Evolutionary conservation across 2,113 vertebrate species (phyloP).

Genomic region (Apteryx owenii): DNA sequence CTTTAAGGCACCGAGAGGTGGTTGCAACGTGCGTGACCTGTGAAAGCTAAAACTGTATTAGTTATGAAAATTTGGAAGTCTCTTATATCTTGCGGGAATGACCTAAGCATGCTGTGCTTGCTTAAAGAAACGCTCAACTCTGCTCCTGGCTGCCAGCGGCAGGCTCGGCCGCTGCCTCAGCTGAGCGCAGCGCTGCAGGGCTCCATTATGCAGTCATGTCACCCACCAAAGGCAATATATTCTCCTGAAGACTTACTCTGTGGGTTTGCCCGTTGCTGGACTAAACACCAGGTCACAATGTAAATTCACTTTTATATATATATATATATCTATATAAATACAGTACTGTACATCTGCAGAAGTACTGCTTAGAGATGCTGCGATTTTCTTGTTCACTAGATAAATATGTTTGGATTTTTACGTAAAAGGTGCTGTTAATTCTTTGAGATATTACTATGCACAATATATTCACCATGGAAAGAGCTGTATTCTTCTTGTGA

Average conservation of each 20-base stretch:
- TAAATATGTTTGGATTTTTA: constrained; percentile 61
- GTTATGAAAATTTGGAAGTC: constrained; percentile 30
- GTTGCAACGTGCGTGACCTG: background rate
- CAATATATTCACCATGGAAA: constrained; percentile 24
- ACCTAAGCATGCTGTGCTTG: constrained; percentile 70
- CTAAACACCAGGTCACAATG: constrained; percentile 68
- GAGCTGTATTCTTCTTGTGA: background rate
- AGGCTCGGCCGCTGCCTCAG: background rate
- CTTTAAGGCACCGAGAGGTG: constrained; percentile 16
- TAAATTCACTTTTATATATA: constrained; percentile 75
- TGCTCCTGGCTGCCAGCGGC: constrained; percentile 33
- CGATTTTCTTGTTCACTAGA: constrained; percentile 69
- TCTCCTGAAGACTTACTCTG: constrained; percentile 39
- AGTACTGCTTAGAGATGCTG: constrained; percentile 71
- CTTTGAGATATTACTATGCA: constrained; percentile 15
- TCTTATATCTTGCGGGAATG: constrained; percentile 55
- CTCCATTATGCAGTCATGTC: constrained; percentile 41
- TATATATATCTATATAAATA: constrained; percentile 73
- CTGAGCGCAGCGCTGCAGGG: background rate
- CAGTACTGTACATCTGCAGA: constrained; percentile 72
- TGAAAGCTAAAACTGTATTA: constrained; percentile 50
- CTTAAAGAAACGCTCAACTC: constrained; percentile 63
- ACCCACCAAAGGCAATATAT: constrained; percentile 33
- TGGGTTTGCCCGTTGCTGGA: constrained; percentile 56
- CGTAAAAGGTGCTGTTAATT: constrained; percentile 58